phyloP scores from a whole-genome alignment of 2,888 invertebrate species.

The Crioceris asparagi region DNA sequence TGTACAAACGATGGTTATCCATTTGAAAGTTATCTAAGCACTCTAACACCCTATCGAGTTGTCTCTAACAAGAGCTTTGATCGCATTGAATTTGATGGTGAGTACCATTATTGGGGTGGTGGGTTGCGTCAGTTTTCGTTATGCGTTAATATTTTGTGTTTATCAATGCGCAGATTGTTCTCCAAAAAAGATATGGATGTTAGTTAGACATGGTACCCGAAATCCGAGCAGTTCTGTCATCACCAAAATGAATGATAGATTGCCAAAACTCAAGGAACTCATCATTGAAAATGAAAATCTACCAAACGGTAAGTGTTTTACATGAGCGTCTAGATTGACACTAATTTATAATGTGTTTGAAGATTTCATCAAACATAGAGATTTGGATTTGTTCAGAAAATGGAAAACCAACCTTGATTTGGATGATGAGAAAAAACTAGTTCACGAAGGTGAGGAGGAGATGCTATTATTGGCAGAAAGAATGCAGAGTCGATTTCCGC shows the following conservation, averaged over 20 bases:
- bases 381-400: conserved; percentile 29
- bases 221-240: conserved; percentile 53
- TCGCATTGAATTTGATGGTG: conserved; percentile 49
- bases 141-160: conserved; percentile 5
- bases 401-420: conserved; percentile 49
- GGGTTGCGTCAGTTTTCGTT: background rate
- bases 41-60: conserved; percentile 65
- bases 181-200: conserved; percentile 56
- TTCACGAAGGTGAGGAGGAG: conserved; percentile 68
- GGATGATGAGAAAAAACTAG: conserved; percentile 49
- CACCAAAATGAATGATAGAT: conserved; percentile 39
- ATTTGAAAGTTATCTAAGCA: conserved; percentile 44
- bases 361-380: conserved; percentile 24
- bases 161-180: conserved; percentile 28
- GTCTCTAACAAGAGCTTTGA: conserved; percentile 54
- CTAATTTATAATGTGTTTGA: conserved; percentile 9
- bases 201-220: conserved; percentile 70
- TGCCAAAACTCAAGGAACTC: conserved; percentile 44
- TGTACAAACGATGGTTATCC: conserved; percentile 16
- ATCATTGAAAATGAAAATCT: conserved; percentile 43
- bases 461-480: conserved; percentile 61
- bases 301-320: conserved; percentile 40
- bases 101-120: conserved; percentile 4
- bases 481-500: conserved; percentile 61
- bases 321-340: background rate